These are phyloP conservation scores for Neoniphon sammara DNA, from an alignment of 2,797 vertebrate genomes.

Conservation along the genomic window DNA sequence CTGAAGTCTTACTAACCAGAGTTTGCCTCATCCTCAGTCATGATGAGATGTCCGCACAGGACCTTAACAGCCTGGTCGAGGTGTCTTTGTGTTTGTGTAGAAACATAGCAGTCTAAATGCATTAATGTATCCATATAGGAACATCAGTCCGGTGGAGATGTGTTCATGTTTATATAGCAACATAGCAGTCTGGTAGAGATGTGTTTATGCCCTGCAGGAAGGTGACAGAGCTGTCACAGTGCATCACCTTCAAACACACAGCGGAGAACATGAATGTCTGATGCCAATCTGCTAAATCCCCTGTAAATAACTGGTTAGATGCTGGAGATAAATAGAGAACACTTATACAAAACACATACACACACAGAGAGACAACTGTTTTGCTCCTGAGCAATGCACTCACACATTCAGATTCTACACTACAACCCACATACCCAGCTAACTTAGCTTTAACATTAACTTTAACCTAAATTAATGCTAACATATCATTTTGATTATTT, in stretches of 20 bases:
- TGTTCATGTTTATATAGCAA: background rate
- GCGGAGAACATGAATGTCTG: background rate
- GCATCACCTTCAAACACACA: slow-evolving; percentile 21
- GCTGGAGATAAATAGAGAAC: background rate
- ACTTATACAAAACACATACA: background rate
- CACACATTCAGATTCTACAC: background rate
- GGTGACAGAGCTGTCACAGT: slow-evolving; percentile 6
- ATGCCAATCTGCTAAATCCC: slow-evolving; percentile 22
- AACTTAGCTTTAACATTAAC: too few relatives aligned
- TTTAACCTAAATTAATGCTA: too few relatives aligned
- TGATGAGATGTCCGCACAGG: too few relatives aligned
- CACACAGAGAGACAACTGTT: background rate
- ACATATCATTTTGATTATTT: too few relatives aligned
- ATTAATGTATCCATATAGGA: background rate
- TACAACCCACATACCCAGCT: background rate
- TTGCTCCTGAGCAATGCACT: too few relatives aligned
- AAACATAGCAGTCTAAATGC: too few relatives aligned
- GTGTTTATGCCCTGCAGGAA: background rate
- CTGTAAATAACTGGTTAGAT: slow-evolving; percentile 15
- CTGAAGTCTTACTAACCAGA: background rate
- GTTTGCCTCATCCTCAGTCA: too few relatives aligned
- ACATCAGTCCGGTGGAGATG: background rate
- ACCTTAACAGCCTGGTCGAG: too few relatives aligned
- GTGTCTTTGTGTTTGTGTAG: too few relatives aligned
- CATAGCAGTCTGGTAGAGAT: background rate